A percentile compares a stretch with the other conserved stretches of the same genome.
Conservation (phyloP, 2,797 vertebrate species). For the Alcedo atthis region DNA sequence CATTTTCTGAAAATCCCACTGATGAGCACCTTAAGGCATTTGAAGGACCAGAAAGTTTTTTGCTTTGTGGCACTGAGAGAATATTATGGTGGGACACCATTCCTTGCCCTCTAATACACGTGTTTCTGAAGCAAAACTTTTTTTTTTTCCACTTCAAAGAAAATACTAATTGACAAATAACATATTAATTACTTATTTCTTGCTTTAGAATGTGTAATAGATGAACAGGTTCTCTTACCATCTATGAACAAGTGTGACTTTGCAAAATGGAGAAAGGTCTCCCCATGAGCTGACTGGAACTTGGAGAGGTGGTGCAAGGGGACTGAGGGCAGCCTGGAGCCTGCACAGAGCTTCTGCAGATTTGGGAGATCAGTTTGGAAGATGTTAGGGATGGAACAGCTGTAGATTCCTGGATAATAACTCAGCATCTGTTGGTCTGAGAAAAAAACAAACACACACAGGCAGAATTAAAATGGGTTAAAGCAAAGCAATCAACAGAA, state of each 20-base stretch:
- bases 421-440: constrained; percentile 86
- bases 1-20: background rate
- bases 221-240: constrained; percentile 77
- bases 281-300: constrained; percentile 81
- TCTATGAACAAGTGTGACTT: constrained; percentile 87
- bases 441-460: constrained; percentile 31
- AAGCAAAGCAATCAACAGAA: background rate
- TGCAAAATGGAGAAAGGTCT: constrained; percentile 87
- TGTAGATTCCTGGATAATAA: constrained; percentile 88
- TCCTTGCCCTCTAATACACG: background rate
- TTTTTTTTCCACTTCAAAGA: background rate
- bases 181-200: background rate
- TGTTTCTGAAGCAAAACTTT: background rate
- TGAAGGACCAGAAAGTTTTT: background rate
- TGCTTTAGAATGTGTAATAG: background rate
- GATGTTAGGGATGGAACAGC: constrained; percentile 84
- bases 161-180: background rate
- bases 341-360: constrained; percentile 82
- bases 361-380: constrained; percentile 80
- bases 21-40: background rate
- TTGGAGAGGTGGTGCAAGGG: constrained; percentile 69
- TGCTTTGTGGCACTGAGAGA: background rate
- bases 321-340: constrained; percentile 55
- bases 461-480: background rate
- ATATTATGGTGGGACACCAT: background rate